A percentile compares a stretch with the other conserved stretches of the same genome.
These are phyloP conservation scores for Porites divaricata DNA, from an alignment of 92 coral and sea anemone genomes.

Conservation along the genomic window DNA sequence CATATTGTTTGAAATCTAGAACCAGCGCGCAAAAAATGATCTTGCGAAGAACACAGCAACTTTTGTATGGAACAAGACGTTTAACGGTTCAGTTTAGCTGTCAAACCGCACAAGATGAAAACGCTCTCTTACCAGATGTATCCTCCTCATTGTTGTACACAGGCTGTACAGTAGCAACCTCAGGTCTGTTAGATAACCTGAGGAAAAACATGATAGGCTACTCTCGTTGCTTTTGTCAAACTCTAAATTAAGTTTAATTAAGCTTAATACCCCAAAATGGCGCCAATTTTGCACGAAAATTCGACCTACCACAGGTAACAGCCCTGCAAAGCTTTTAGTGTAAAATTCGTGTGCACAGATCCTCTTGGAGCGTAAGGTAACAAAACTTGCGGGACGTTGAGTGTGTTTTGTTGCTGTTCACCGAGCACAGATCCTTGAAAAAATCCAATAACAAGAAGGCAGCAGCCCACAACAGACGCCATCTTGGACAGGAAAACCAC, in stretches of 20 bases:
- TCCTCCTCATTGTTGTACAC: slow-evolving; percentile 56
- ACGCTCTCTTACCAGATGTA: slow-evolving; percentile 52
- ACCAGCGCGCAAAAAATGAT: too few relatives aligned
- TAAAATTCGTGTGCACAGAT: slow-evolving; percentile 87
- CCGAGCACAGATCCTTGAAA: slow-evolving; percentile 36
- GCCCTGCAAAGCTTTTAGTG: slow-evolving; percentile 87
- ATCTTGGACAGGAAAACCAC: slow-evolving; percentile 21
- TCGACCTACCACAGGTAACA: slow-evolving; percentile 84
- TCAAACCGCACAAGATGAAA: neutral
- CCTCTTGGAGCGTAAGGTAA: slow-evolving; percentile 94
- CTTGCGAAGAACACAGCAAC: too few relatives aligned
- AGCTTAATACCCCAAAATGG: neutral
- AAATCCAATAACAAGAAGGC: slow-evolving; percentile 4
- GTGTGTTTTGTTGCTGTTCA: slow-evolving; percentile 80
- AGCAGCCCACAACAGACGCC: slow-evolving; percentile 17
- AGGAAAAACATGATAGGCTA: neutral
- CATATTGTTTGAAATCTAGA: too few relatives aligned
- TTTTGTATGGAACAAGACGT: neutral
- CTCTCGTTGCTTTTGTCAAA: too few relatives aligned
- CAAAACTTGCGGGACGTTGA: slow-evolving; percentile 86
- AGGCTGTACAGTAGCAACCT: slow-evolving; percentile 87
- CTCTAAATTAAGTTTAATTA: neutral
- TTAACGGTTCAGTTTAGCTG: too few relatives aligned
- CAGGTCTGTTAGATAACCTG: slow-evolving; percentile 95
- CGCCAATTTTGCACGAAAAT: neutral